Conservation (phyloP, 2,113 vertebrate species). For the Lepus americanus region DNA sequence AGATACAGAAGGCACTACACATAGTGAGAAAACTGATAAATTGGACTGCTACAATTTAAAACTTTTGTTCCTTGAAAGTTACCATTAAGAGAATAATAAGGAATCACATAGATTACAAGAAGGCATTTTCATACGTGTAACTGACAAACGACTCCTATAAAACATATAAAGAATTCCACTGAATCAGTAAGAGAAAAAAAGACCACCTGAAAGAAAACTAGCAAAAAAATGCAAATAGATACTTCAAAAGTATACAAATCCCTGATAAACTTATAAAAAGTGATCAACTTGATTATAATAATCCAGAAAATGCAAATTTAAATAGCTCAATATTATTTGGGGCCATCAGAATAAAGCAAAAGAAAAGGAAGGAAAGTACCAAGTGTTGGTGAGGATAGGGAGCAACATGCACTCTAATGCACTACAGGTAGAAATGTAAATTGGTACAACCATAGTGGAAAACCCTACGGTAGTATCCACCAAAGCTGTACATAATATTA, state of each 20-base stretch:
- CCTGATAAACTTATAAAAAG: conserved; percentile 9
- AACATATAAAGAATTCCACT: conserved; percentile 22
- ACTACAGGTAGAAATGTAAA: neutral
- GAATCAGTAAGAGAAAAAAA: conserved; percentile 26
- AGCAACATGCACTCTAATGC: neutral
- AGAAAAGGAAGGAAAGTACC: conserved; percentile 21
- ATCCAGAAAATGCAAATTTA: conserved; percentile 33
- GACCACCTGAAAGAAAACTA: conserved; percentile 38
- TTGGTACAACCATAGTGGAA: neutral
- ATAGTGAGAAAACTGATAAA: conserved; percentile 55
- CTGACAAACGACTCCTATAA: neutral
- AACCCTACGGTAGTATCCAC: neutral
- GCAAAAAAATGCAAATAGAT: neutral
- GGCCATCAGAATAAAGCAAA: neutral
- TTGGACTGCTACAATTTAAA: neutral
- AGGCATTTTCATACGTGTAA: conserved; percentile 13
- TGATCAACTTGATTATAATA: neutral
- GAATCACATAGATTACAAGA: neutral
- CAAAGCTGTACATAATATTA: neutral
- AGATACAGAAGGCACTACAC: conserved; percentile 22
- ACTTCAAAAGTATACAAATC: conserved; percentile 13
- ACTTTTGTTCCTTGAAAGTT: conserved; percentile 43
- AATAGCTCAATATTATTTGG: neutral
- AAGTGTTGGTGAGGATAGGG: neutral
- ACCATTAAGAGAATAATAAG: conserved; percentile 17